phyloP scores from a whole-genome alignment of 2,888 invertebrate species.

The Aphidoletes aphidimyza region DNA sequence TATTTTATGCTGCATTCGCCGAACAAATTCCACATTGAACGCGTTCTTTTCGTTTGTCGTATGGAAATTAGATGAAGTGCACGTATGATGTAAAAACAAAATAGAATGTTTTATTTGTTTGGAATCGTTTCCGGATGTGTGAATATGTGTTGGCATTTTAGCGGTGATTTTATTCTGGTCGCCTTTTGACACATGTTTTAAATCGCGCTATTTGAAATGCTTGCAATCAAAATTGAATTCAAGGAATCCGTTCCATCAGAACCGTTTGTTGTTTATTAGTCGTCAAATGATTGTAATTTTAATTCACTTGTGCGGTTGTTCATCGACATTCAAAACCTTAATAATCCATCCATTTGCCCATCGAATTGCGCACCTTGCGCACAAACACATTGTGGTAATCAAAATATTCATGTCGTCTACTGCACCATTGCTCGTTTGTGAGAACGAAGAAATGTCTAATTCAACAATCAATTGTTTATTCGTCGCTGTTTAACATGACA shows the following conservation, averaged over 20 bases:
- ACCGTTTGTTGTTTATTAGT: background rate
- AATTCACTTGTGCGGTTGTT: slow-evolving; percentile 45
- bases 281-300: background rate
- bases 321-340: too few relatives aligned
- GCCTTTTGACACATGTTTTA: slow-evolving; percentile 30
- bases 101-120: background rate
- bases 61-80: background rate
- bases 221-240: background rate
- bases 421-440: too few relatives aligned
- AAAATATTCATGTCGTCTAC: too few relatives aligned
- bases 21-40: slow-evolving; percentile 13
- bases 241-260: background rate
- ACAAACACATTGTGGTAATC: too few relatives aligned
- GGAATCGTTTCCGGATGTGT: slow-evolving; percentile 18
- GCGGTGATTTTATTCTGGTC: background rate
- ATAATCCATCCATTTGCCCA: too few relatives aligned
- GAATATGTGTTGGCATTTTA: background rate
- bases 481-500: background rate
- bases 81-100: background rate
- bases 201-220: background rate
- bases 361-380: background rate
- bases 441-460: too few relatives aligned
- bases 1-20: background rate
- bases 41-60: background rate
- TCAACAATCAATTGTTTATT: background rate